A percentile compares a stretch with the other conserved stretches of the same genome.
phyloP scores from a whole-genome alignment of 2,888 invertebrate species.

The Aphidoletes aphidimyza region DNA sequence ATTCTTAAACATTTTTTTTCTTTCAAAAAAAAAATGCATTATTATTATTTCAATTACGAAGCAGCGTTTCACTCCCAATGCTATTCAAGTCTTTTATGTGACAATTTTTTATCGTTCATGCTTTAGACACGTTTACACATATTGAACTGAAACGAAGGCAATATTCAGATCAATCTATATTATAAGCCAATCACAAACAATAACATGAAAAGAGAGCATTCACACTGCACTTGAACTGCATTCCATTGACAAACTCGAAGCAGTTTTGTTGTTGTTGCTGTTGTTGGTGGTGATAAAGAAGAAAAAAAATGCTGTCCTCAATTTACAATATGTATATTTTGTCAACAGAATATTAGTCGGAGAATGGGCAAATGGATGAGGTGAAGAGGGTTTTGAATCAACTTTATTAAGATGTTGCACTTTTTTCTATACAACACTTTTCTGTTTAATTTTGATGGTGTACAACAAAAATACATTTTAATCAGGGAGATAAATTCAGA shows the following conservation, averaged over 20 bases:
- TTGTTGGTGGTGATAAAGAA: neutral
- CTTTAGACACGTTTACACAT: too few species aligned
- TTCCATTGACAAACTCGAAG: neutral
- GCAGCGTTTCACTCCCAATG: neutral
- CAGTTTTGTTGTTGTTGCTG: neutral
- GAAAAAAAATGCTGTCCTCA: neutral
- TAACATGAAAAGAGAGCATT: constrained; percentile 39
- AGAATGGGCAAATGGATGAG: neutral
- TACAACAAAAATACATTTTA: too few species aligned
- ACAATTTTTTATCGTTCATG: too few species aligned
- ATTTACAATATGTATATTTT: neutral
- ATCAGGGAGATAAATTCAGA: too few species aligned
- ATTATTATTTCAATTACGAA: neutral
- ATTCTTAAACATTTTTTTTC: neutral
- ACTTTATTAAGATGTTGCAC: constrained; percentile 6
- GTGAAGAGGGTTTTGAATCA: too few species aligned
- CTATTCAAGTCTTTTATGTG: neutral
- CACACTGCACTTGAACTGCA: constrained; percentile 31
- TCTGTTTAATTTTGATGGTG: too few species aligned
- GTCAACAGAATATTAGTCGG: neutral
- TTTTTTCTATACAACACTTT: neutral
- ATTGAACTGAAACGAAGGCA: too few species aligned
- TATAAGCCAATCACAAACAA: constrained; percentile 22
- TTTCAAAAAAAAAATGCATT: neutral
- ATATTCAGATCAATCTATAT: too few species aligned